Evolutionary conservation across 2,113 vertebrate genomes (phyloP), one percentile per base, ranked within the genome.

Genomic region (Festucalex cinctus): DNA sequence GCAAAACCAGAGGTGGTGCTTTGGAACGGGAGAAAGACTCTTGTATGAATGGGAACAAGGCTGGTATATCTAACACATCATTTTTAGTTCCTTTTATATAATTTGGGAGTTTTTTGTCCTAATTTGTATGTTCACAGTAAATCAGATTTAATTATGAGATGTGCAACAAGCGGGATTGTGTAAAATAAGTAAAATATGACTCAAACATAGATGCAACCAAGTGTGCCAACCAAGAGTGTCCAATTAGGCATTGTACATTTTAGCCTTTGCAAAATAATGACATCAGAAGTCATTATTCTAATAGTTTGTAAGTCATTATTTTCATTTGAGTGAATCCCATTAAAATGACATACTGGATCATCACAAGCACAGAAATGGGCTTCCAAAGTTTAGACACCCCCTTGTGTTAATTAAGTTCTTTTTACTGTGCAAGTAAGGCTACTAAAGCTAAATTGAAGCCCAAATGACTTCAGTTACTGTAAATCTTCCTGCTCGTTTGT

Each of bases 1-100:
- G 80, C 13, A 48, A 37, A 24, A 63, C 3, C 43, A 65, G 12
- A 16, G 12, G 13, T 35, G 14, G 43, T 69, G 74, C 16, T 68
- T 37, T 4, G 12, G 22, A 60, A 60, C 57, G 59, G 46, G 58
- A 71, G 37, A 24, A 66, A 53, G 36, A 66, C 53, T 66, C 20
- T 65, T 76, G 19, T 43, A 24, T 41, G 59, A 41, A 22, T 24
- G 22, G 13, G 37, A 62, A 59, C 4, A 9, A n/a, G 48, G 9
- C 9, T 51, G 48, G 20, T 10, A 10, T n/a, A 57, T 32, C 16
- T 16, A 17, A 7, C 26, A 32, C 26, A 17, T 57, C 13, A 3
- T 6, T 54, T 26, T 57, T 7, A 32, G 54, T 57, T 32, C 14
- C 26, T 62, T 67, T 36, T 49, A 26, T 22, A 60, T 3, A 26